These are phyloP conservation scores for Vimba vimba DNA, from an alignment of 2,113 vertebrate species.

Conservation along the genomic window DNA sequence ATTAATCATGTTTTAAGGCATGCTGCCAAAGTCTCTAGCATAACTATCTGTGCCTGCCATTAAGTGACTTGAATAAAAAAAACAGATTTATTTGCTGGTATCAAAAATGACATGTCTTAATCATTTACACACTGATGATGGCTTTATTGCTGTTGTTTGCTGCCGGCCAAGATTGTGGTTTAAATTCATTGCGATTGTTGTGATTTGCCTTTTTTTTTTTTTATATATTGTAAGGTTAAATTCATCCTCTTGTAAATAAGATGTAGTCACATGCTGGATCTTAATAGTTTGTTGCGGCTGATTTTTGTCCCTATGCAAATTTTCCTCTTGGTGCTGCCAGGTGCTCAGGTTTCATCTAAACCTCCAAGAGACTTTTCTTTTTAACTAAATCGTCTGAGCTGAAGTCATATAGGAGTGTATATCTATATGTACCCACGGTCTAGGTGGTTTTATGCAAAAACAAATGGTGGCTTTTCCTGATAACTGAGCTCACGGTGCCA, in stretches of 20 bases:
- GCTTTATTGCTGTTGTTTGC: constrained; percentile 51
- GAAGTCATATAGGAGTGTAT: neutral
- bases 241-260: neutral
- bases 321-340: neutral
- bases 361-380: neutral
- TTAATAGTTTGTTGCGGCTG: neutral
- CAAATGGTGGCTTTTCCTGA: neutral
- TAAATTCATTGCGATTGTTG: neutral
- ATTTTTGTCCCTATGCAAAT: neutral
- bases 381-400: neutral
- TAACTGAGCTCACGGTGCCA: neutral
- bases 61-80: constrained; percentile 53
- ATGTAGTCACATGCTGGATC: neutral
- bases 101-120: constrained; percentile 60
- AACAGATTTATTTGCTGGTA: constrained; percentile 57
- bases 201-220: neutral
- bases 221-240: neutral
- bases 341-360: neutral
- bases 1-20: constrained; percentile 66
- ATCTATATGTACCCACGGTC: neutral
- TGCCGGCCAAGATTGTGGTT: constrained; percentile 40
- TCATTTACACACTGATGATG: constrained; percentile 55
- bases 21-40: constrained; percentile 57
- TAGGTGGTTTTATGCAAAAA: constrained; percentile 17
- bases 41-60: constrained; percentile 58